phyloP scores from a whole-genome alignment of 2,113 vertebrate species.

The Epinephelus fuscoguttatus region DNA sequence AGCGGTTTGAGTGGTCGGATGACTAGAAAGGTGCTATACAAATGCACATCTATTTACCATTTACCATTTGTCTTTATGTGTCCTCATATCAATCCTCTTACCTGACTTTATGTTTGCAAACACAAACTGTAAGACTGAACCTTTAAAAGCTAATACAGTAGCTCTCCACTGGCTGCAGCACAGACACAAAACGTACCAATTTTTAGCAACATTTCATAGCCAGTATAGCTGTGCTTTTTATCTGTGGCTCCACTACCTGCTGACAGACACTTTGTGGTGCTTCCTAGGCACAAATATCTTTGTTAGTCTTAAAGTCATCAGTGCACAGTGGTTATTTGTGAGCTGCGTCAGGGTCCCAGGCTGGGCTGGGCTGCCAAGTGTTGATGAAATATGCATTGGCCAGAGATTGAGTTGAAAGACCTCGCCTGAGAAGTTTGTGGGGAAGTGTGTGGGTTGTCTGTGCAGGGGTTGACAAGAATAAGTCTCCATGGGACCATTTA shows the following conservation, averaged over 20 bases:
- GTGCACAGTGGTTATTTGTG: slow-evolving; percentile 17
- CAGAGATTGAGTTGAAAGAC: slow-evolving; percentile 57
- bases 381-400: slow-evolving; percentile 63
- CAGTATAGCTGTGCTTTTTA: not conserved
- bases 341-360: slow-evolving; percentile 37
- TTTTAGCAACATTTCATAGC: not conserved
- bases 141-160: slow-evolving; percentile 5
- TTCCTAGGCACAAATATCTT: not conserved
- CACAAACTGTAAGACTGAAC: not conserved
- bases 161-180: not conserved
- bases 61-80: too few relatives aligned
- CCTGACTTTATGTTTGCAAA: too few relatives aligned
- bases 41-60: too few relatives aligned
- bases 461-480: slow-evolving; percentile 35
- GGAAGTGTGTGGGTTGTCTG: slow-evolving; percentile 25
- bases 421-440: slow-evolving; percentile 31
- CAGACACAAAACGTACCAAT: not conserved
- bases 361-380: not conserved
- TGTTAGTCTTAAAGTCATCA: slow-evolving; percentile 28
- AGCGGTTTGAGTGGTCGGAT: too few relatives aligned
- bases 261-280: not conserved
- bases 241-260: slow-evolving; percentile 9
- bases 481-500: slow-evolving; percentile 46
- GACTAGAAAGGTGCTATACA: too few relatives aligned
- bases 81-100: too few relatives aligned